A percentile compares a stretch with the other conserved stretches of the same genome.
Evolutionary conservation across 2,113 vertebrate species (phyloP).

Genomic region (Colossoma macropomum): DNA sequence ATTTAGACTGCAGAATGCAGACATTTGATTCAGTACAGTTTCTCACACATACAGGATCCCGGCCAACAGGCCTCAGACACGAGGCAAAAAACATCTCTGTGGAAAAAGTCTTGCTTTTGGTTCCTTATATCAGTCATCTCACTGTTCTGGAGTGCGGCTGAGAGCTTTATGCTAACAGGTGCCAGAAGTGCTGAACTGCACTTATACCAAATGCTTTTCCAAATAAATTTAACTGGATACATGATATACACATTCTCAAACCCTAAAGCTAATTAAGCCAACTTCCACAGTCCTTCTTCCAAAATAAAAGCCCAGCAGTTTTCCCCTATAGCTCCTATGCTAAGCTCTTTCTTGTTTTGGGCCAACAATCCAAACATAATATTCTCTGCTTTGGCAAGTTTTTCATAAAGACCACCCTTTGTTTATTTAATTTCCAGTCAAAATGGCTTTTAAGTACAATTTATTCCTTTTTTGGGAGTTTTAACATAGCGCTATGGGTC

Average conservation of each 20-base stretch:
- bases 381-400: too few relatives aligned
- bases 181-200: neutral
- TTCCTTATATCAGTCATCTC: neutral
- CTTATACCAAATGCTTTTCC: neutral
- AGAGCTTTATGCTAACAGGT: neutral
- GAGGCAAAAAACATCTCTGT: neutral
- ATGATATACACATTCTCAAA: neutral
- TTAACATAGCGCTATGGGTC: too few relatives aligned
- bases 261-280: neutral
- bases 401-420: too few relatives aligned
- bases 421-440: too few relatives aligned
- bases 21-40: neutral
- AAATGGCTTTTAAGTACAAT: too few relatives aligned
- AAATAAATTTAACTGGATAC: neutral
- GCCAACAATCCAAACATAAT: constrained; percentile 1
- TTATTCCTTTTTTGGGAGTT: too few relatives aligned
- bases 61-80: neutral
- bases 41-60: neutral
- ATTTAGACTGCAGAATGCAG: neutral
- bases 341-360: constrained; percentile 1
- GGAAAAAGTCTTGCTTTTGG: neutral
- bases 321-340: neutral
- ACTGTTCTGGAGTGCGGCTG: neutral
- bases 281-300: neutral
- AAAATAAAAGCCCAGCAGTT: neutral